Conservation (phyloP, 2,113 vertebrate species). For the Telmatochromis sp. region DNA sequence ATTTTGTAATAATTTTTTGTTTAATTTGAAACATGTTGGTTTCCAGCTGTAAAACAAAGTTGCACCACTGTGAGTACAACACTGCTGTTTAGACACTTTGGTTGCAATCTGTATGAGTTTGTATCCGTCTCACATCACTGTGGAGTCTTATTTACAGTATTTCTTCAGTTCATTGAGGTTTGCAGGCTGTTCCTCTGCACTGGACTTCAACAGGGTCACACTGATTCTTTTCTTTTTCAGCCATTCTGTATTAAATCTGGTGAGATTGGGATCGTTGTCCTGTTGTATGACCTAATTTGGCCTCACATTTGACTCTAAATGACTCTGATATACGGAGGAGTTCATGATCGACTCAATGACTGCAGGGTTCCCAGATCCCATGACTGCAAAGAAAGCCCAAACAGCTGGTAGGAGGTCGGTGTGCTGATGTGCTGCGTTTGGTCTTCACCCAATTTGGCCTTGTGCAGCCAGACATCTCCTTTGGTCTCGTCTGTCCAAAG, state of each 20-base stretch:
- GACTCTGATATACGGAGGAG: not conserved
- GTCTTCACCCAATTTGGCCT: not conserved
- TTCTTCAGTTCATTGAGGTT: not conserved
- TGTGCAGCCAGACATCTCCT: not conserved
- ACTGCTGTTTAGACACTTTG: rapidly evolving
- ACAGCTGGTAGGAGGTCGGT: not conserved
- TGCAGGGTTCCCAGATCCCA: not conserved
- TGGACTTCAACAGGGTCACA: not conserved
- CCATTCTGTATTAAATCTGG: not conserved
- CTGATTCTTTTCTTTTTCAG: not conserved
- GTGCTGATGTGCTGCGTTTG: not conserved
- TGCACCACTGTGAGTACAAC: not conserved
- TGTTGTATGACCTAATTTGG: not conserved
- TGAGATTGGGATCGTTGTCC: not conserved
- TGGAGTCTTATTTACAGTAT: not conserved
- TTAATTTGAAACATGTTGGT: not conserved
- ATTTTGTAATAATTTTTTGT: not conserved
- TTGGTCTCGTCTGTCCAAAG: not conserved
- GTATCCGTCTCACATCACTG: not conserved
- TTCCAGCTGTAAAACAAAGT: not conserved
- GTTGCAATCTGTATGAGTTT: not conserved
- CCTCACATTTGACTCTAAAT: not conserved
- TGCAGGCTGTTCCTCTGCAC: not conserved
- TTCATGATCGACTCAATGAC: not conserved
- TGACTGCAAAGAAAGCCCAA: not conserved